Evolutionary conservation across 2,888 invertebrate species (phyloP), one percentile per base, ranked within the genome.

Genomic region (Euclidia mi): DNA sequence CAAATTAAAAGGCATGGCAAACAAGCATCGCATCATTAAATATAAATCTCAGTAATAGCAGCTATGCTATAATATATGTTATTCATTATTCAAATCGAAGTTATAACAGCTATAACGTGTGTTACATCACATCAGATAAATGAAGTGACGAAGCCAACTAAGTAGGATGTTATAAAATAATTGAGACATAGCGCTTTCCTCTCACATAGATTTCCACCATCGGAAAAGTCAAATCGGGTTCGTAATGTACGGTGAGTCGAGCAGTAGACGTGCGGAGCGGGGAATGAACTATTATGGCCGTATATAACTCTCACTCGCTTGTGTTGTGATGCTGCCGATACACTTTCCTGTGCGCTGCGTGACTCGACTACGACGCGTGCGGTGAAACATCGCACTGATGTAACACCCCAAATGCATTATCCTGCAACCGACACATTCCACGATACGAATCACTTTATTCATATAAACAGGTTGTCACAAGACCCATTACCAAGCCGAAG

Each of bases 341-440:
- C 86, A 92, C 92, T 93, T 92, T 92, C 92, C 87, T 89, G 87
- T 79, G 75, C 73, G 62, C 31, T 83, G 88, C 91, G 91, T 91
- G 92, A 92, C 86, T 79, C 62, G 91, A 90, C 83, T 92, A 63
- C 76, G 56, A 57, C 74, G 68, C 68, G 71, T 72, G 78, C 79
- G 71, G 71, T 78, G 65, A 81, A 78, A 79, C 68, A 67, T 57
- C 60, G 7, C 47, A 56, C 79, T 91, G 83, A 91, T 87, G 90
- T 90, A 92, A 91, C 74, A 81, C 79, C 84, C 81, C 74, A 88
- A 88, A 88, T 84, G 80, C 82, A 84, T 82, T 83, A 87, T 87
- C 87, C 86, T 86, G 81, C 71, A 61, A 71, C 52, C 60, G 44
- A 35, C 58, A 42, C 29, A 18, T 1, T 11, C n/a, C 57, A 48